Evolutionary conservation across 2,888 invertebrate species (phyloP), one percentile per base, ranked within the genome.

Genomic region (Cephus rjabovi): DNA sequence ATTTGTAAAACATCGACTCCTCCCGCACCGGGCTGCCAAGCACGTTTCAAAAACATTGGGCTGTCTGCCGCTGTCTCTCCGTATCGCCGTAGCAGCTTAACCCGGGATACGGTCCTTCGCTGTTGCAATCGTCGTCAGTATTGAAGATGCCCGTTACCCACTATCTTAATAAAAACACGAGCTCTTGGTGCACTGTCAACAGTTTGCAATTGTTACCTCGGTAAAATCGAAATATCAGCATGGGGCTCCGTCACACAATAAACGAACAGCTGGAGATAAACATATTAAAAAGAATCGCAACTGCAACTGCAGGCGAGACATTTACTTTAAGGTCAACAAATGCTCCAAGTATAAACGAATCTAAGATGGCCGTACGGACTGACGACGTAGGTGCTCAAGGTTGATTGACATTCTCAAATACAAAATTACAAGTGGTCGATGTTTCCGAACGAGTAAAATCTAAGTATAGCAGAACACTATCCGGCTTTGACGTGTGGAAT

Each of bases 1-100:
- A 91, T 91, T 91, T 91, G 91, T 90, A 91, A 91, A 90, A 90
- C 91, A 91, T 91, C 86, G 88, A 88, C 88, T 89, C 88, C 90
- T 90, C 90, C 89, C 91, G 89, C 91, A 87, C 88, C 71, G 74
- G 30, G 70, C 69, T 82, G 80, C 83, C 84, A 78, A 82, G 84
- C 82, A 80, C 87, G 84, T 87, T 87, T 86, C 85, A 84, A 87
- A 88, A 86, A 85, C 87, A 87, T 86, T 84, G 78, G 79, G 77
- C 79, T 69, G 31, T 76, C 78, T 79, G 70, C 34, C 74, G 6
- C 56, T 56, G 56, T 56, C 56, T 56, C 56, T 23, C 6, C 23
- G 56, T 56, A 56, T 56, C 56, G 56, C 23, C 56, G 56, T 23
- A 56, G 23, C 23, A 56, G 56, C 56, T 15, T 23, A 15, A 56